Conservation (phyloP, 1,140 invertebrate genomes). For the Macrobrachium nipponense region DNA sequence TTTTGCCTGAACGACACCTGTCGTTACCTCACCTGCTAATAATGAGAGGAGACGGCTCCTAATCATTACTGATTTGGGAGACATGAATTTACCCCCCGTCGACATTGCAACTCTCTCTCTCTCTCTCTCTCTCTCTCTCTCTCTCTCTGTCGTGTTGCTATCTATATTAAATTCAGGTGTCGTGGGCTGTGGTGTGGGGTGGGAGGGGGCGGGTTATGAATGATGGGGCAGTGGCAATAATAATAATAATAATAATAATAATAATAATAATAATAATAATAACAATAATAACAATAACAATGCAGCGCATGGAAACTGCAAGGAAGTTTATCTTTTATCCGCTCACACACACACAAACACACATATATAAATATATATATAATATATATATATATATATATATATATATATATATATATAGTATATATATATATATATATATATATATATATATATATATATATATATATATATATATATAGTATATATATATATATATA, state of each 20-base stretch:
- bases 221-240: not conserved
- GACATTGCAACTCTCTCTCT: constrained; percentile 11
- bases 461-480: constrained; percentile 23
- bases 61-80: too few relatives aligned
- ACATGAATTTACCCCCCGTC: not conserved
- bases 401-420: constrained; percentile 25
- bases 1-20: too few relatives aligned
- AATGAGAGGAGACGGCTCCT: too few relatives aligned
- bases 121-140: constrained; percentile 33
- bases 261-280: constrained; percentile 4
- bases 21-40: too few relatives aligned
- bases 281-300: not conserved
- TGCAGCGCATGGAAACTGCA: not conserved
- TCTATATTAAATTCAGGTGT: not conserved
- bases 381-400: not conserved
- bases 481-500: constrained; percentile 22
- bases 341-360: not conserved
- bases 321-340: not conserved
- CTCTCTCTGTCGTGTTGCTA: not conserved
- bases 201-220: not conserved
- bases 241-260: constrained; percentile 4
- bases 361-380: constrained; percentile 19
- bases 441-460: constrained; percentile 40
- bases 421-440: constrained; percentile 31
- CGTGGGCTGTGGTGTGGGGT: not conserved